A percentile compares a stretch with the other conserved stretches of the same genome.
These are phyloP conservation scores for Chaetodon trifasciatus DNA, from an alignment of 2,797 vertebrate genomes.

Conservation along the genomic window DNA sequence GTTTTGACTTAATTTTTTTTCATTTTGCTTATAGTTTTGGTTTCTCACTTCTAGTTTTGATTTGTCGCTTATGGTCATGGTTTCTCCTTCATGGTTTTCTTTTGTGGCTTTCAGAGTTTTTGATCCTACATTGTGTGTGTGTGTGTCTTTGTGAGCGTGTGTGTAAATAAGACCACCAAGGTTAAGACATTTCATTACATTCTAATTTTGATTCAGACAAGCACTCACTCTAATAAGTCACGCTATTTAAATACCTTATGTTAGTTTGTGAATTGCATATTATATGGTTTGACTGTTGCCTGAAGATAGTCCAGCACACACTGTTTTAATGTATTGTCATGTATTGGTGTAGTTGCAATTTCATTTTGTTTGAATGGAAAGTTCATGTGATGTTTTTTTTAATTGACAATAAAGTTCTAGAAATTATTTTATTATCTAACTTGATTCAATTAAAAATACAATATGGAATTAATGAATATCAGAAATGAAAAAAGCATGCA, in stretches of 20 bases:
- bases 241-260: background rate
- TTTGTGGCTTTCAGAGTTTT: slow-evolving; percentile 61
- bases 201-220: background rate
- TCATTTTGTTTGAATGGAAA: background rate
- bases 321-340: background rate
- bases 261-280: background rate
- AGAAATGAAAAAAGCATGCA: background rate
- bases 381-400: background rate
- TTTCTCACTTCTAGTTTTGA: slow-evolving; percentile 68
- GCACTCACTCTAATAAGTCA: background rate
- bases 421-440: background rate
- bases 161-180: background rate
- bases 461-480: background rate
- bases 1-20: slow-evolving; percentile 24
- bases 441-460: background rate
- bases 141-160: too few relatives aligned
- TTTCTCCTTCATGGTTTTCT: slow-evolving; percentile 65
- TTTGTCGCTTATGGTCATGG: slow-evolving; percentile 64
- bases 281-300: background rate
- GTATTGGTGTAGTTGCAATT: background rate
- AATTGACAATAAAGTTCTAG: background rate
- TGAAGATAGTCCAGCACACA: background rate
- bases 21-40: slow-evolving; percentile 58
- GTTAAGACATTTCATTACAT: background rate
- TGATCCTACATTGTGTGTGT: background rate